A percentile compares a stretch with the other conserved stretches of the same genome.
phyloP scores from a whole-genome alignment of 2,888 invertebrate species.

The Spisula subtruncata region DNA sequence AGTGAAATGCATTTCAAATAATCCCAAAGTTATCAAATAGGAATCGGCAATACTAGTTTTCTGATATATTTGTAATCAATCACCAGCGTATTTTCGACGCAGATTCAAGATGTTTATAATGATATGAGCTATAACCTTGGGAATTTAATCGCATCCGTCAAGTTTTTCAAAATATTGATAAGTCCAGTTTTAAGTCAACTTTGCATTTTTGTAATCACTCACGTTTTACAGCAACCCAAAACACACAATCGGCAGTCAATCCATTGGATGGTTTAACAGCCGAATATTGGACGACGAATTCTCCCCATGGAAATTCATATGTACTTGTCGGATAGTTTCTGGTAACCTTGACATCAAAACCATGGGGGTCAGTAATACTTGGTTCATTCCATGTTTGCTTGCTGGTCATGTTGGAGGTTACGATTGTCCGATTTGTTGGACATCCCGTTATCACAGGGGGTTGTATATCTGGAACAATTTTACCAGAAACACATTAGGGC shows the following conservation, averaged over 20 bases:
- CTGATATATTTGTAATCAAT: too few relatives aligned
- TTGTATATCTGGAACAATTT: slow-evolving; percentile 55
- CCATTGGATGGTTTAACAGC: slow-evolving; percentile 62
- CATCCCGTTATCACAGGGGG: slow-evolving; percentile 55
- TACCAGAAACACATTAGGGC: too few relatives aligned
- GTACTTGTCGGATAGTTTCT: slow-evolving; percentile 54
- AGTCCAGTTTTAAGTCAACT: background rate
- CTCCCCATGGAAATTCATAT: slow-evolving; percentile 66
- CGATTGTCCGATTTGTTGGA: slow-evolving; percentile 29
- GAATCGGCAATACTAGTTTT: too few relatives aligned
- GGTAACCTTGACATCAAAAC: slow-evolving; percentile 31
- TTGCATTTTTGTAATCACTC: slow-evolving; percentile 30
- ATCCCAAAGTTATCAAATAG: too few relatives aligned
- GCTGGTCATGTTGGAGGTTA: slow-evolving; percentile 44
- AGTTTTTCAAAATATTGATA: background rate
- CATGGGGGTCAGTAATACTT: slow-evolving; percentile 56
- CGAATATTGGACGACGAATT: slow-evolving; percentile 57
- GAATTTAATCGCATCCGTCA: background rate
- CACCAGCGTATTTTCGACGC: too few relatives aligned
- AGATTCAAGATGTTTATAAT: background rate
- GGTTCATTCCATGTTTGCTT: slow-evolving; percentile 54
- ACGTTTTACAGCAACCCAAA: slow-evolving; percentile 60
- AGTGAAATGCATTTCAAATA: too few relatives aligned
- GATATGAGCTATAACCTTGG: too few relatives aligned
- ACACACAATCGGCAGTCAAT: slow-evolving; percentile 52